phyloP scores from a whole-genome alignment of 2,797 vertebrate genomes.

The Peromyscus eremicus region DNA sequence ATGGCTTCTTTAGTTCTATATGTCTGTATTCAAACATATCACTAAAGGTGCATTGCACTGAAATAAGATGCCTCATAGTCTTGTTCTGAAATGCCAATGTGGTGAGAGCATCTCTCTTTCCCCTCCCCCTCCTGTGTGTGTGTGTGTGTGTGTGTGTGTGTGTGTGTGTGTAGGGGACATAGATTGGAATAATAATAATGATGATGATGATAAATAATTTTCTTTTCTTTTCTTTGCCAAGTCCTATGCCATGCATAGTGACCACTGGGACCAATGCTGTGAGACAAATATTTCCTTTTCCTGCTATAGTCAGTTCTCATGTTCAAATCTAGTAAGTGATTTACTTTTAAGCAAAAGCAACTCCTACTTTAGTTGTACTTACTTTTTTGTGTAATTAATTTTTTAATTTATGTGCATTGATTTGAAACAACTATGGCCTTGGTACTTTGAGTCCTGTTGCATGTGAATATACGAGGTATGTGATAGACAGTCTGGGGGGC shows the following conservation, averaged over 20 bases:
- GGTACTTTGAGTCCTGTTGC: background rate
- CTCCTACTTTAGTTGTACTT: background rate
- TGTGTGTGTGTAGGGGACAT: no score
- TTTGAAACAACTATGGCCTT: background rate
- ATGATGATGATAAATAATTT: background rate
- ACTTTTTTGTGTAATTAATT: background rate
- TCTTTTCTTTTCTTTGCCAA: background rate
- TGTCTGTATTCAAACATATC: background rate
- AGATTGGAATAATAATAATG: background rate
- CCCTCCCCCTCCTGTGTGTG: no score
- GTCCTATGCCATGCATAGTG: background rate
- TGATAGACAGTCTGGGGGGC: background rate
- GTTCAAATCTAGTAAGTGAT: background rate
- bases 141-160: no score
- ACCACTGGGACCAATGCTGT: no score
- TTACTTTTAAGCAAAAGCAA: conserved; percentile 38
- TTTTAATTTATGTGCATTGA: background rate
- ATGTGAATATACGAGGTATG: background rate
- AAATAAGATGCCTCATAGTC: background rate
- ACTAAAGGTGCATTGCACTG: background rate
- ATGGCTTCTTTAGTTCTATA: conserved; percentile 6
- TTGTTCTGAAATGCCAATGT: background rate
- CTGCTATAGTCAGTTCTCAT: background rate
- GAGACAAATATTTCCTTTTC: background rate
- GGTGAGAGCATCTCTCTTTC: background rate